Base-by-base conservation (phyloP, 37 sponge, comb jelly and placozoan species). In the Hormiphora californensis region DNA sequence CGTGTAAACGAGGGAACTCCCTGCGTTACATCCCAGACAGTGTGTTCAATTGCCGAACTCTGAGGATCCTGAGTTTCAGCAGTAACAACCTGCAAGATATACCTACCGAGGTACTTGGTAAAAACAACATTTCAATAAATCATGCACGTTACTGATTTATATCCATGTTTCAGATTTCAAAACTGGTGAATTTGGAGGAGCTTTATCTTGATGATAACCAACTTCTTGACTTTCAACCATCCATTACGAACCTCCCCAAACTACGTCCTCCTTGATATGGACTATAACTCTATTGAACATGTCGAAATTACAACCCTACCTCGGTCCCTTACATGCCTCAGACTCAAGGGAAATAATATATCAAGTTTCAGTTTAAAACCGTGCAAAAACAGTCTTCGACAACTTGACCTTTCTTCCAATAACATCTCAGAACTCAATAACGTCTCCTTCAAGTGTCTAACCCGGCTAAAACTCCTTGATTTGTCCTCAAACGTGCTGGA, bases 281-380 rank as follows among this genome's bases (percentile, higher is more conserved):
- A 73, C 46, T 15, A 73, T 17, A 73, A 73, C 44, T 73, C 81
- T 19, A 43, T 73, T 7, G 81, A 73, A 73, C 43, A 73, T 9
- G 27, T 73, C 7, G 46, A 19, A 27, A 43, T 73, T 23, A 37
- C 41, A 1, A 43, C 81, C 27, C 44, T 73, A 1, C 81, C 81
- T 1, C 32, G 44, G 43, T 4, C n/a, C 3, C 81, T 73, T 8
- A 37, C 46, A 40, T 73, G 81, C 23, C 81, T 73, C 36, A 33
- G 81, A 21, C 41, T 73, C 28, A 73, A 73, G 81, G 81, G 81
- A 0, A 73, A 73, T 46, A 73, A 73, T 46, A 73, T 73, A 22
- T 40, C 81, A 23, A n/a, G 43, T 25, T 0, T 73, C 44, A 12
- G 23, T 3, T 46, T 73, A 0, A 43, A 36, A 4, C 81, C 81